Conservation (phyloP, 2,113 vertebrate species). For the Mobula birostris region DNA sequence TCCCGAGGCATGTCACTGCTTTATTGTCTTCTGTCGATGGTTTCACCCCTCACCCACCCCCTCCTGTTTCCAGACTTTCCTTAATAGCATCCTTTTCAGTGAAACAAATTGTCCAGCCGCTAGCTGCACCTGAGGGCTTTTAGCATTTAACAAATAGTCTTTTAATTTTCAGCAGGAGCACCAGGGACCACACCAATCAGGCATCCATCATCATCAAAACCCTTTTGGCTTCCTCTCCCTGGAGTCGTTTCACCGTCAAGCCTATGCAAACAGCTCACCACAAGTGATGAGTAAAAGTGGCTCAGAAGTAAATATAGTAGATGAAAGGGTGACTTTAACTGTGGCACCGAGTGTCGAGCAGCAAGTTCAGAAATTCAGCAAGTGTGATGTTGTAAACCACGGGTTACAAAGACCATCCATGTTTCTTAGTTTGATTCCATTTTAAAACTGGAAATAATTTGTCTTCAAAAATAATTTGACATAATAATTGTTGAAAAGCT, state of each 20-base stretch:
- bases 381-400: background rate
- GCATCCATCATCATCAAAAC: conserved; percentile 76
- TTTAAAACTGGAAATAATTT: background rate
- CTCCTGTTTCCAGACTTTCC: conserved; percentile 61
- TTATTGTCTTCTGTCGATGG: conserved; percentile 33
- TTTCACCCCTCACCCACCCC: conserved; percentile 48
- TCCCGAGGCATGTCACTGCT: conserved; percentile 36
- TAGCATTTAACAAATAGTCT: conserved; percentile 77
- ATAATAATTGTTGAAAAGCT: background rate
- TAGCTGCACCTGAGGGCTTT: conserved; percentile 72
- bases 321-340: conserved; percentile 34
- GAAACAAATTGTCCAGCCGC: conserved; percentile 75
- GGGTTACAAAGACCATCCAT: background rate
- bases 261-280: conserved; percentile 35
- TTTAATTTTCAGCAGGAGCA: conserved; percentile 78
- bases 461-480: background rate
- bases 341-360: background rate
- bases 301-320: conserved; percentile 34
- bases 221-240: conserved; percentile 55
- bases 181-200: conserved; percentile 70
- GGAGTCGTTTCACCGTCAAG: conserved; percentile 22
- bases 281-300: conserved; percentile 35
- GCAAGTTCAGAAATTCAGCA: conserved; percentile 17
- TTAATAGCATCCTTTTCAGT: conserved; percentile 74
- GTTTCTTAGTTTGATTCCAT: background rate